phyloP scores from a whole-genome alignment of 2,113 vertebrate species.

The Glaucidium brasilianum region DNA sequence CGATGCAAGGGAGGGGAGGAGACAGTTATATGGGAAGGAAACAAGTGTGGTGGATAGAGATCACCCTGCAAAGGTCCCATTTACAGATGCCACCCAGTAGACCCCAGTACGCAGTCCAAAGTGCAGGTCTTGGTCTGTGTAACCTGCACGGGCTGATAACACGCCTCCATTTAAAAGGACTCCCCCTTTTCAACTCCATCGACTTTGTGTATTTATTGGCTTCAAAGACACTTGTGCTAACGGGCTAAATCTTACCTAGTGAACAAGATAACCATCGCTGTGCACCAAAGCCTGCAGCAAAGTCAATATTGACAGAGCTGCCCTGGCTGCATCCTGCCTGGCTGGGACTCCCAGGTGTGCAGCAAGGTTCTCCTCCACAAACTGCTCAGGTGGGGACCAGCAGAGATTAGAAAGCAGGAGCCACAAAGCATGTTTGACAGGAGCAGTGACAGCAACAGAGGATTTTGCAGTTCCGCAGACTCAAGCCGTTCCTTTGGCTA shows the following conservation, averaged over 20 bases:
- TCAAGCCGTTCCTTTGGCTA: neutral
- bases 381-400: neutral
- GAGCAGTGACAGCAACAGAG: neutral
- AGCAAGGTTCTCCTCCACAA: neutral
- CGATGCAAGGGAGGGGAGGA: neutral
- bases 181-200: neutral
- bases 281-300: neutral
- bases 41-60: neutral
- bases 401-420: neutral
- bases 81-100: neutral
- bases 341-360: neutral
- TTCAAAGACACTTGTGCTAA: slow-evolving; percentile 29
- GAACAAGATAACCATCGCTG: neutral
- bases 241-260: neutral
- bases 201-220: neutral
- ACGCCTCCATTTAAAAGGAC: neutral
- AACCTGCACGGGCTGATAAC: neutral
- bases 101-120: neutral
- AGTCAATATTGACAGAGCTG: slow-evolving; percentile 58
- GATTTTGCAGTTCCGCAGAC: neutral
- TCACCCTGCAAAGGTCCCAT: neutral
- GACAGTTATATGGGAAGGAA: neutral
- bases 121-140: neutral
- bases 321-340: neutral
- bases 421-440: neutral